phyloP scores from a whole-genome alignment of 2,113 vertebrate genomes.

The Anser cygnoides region DNA sequence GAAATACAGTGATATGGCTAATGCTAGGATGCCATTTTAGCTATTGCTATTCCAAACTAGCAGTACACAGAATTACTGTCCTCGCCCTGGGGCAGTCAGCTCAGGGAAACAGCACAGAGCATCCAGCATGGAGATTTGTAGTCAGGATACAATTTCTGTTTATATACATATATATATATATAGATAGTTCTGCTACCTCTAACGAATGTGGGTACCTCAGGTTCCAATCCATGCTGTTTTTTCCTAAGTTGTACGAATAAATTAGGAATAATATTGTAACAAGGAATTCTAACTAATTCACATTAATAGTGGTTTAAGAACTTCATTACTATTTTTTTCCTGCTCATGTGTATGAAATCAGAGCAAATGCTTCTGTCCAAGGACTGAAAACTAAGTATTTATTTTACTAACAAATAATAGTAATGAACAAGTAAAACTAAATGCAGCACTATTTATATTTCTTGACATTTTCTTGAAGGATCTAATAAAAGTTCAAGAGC shows the following conservation, averaged over 20 bases:
- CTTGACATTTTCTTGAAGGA: not conserved
- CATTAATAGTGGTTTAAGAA: not conserved
- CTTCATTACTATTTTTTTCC: not conserved
- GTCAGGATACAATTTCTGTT: accelerated
- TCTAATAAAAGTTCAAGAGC: not conserved
- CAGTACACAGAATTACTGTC: not conserved
- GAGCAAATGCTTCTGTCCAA: not conserved
- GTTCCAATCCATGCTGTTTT: not conserved
- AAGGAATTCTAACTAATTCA: not conserved
- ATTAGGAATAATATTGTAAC: not conserved
- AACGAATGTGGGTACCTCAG: not conserved
- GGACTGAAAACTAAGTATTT: not conserved
- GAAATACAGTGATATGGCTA: not conserved
- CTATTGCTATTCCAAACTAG: not conserved
- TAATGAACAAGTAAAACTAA: not conserved
- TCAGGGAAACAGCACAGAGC: not conserved
- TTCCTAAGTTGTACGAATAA: not conserved
- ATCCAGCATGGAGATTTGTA: not conserved
- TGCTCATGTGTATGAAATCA: not conserved
- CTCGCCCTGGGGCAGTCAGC: not conserved
- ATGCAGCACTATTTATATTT: not conserved
- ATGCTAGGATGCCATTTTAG: not conserved
- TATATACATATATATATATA: not conserved
- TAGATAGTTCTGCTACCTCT: not conserved
- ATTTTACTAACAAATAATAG: not conserved